Evolutionary conservation across 35 echinoderm and acorn worm species (phyloP).

Genomic region (Lytechinus pictus): DNA sequence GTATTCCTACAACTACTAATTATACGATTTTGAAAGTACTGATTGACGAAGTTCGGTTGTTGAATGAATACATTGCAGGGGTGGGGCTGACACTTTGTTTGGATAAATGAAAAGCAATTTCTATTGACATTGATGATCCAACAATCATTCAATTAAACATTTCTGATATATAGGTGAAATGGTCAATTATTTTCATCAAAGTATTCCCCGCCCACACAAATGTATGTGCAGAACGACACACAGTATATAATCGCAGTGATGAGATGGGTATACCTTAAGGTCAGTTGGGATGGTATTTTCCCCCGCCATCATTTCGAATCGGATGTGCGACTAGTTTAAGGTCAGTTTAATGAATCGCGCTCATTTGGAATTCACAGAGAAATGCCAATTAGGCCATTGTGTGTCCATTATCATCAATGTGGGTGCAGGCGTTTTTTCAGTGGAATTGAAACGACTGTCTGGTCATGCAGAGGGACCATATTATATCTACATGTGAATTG

Average conservation of each 20-base stretch:
- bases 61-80: too few species aligned
- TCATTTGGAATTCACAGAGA: slow-evolving; percentile 4
- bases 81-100: not conserved
- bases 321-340: slow-evolving; percentile 17
- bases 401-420: not conserved
- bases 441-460: not conserved
- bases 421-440: not conserved
- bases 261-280: not conserved
- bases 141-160: not conserved
- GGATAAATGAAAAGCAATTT: not conserved
- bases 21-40: too few species aligned
- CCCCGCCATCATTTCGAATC: not conserved
- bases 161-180: not conserved
- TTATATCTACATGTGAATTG: not conserved
- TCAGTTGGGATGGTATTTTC: not conserved
- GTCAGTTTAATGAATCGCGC: not conserved
- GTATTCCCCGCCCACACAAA: not conserved
- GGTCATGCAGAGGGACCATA: not conserved
- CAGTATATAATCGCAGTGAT: too few species aligned
- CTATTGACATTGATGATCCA: not conserved
- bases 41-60: too few species aligned
- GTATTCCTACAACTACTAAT: too few species aligned
- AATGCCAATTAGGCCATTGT: slow-evolving; percentile 11
- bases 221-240: not conserved
- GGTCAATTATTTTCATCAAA: not conserved